Evolutionary conservation across 2,888 invertebrate species (phyloP), one percentile per base, ranked within the genome.

Genomic region (Linyphia triangularis): DNA sequence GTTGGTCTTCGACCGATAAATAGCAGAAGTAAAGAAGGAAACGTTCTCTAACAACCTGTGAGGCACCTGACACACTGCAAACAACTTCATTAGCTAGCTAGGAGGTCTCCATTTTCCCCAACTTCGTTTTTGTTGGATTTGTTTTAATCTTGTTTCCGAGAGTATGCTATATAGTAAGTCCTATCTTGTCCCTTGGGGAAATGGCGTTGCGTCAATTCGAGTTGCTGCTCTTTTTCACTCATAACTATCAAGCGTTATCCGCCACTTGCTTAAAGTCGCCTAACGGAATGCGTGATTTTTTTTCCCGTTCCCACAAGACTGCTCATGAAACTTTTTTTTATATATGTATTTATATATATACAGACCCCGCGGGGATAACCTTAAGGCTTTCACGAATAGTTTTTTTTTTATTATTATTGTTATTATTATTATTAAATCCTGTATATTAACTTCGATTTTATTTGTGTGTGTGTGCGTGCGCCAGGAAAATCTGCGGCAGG

Each of bases 51-150:
- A 78, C 85, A 86, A 79, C 79, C 79, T 79, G 72, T 73, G 79
- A 81, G 85, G 81, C 85, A 84, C 73, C 85, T 89, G 81, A 89
- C 85, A 79, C 75, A 79, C 81, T 89, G 81, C 89, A 79, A 81
- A 81, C 85, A 83, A 83, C 86, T 85, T 86, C 85, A 86, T 82
- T 77, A 81, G 78, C 82, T 78, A 81, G 69, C 85, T 70, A 78
- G 89, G 83, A 79, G 85, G 83, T 83, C 85, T 89, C 69, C 88
- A 95, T 70, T 85, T 75, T 75, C 43, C 84, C 33, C 57, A 24
- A 67, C 78, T 78, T 37, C 19, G 24, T 95, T 79, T 85, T 77
- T 28, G 77, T 77, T 85, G 57, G 72, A 83, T 72, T 83, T 51
- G 37, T 75, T 75, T 67, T 22, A 24, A 84, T 73, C 84, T 73